These are phyloP conservation scores for Pomphorhynchus laevis DNA, from an alignment of 1,140 invertebrate genomes.

Conservation along the genomic window DNA sequence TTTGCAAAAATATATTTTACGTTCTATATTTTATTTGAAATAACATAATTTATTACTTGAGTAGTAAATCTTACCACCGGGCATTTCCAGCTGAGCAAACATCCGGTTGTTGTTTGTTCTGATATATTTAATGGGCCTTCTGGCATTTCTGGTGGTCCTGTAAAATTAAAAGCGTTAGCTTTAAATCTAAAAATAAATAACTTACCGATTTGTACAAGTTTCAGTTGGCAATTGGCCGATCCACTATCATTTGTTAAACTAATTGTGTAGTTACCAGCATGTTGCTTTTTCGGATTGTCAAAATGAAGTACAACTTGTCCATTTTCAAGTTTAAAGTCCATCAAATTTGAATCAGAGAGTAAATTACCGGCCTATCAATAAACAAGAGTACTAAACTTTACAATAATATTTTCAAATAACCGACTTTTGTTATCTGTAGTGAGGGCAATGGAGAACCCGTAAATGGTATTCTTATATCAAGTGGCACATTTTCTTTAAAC, in stretches of 20 bases:
- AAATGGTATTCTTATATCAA: constrained; percentile 70
- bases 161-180: constrained; percentile 63
- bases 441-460: constrained; percentile 57
- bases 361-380: not conserved
- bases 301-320: constrained; percentile 57
- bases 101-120: constrained; percentile 64
- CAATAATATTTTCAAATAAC: too few species aligned
- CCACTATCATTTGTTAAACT: constrained; percentile 68
- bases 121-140: constrained; percentile 39
- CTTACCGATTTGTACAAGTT: too few species aligned
- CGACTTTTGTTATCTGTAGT: not conserved
- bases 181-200: constrained; percentile 62
- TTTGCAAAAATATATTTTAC: too few species aligned
- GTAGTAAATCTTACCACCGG: too few species aligned
- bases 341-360: constrained; percentile 16
- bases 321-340: constrained; percentile 52
- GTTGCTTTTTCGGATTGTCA: constrained; percentile 49
- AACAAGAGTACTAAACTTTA: too few species aligned
- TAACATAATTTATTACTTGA: too few species aligned
- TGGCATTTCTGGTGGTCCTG: constrained; percentile 51
- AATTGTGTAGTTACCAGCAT: constrained; percentile 57
- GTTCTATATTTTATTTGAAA: too few species aligned
- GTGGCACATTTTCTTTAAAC: constrained; percentile 77
- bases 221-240: too few species aligned
- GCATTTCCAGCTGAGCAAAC: constrained; percentile 71